Evolutionary conservation across 2,888 invertebrate genomes (phyloP).

Genomic region (Polyommatus icarus): DNA sequence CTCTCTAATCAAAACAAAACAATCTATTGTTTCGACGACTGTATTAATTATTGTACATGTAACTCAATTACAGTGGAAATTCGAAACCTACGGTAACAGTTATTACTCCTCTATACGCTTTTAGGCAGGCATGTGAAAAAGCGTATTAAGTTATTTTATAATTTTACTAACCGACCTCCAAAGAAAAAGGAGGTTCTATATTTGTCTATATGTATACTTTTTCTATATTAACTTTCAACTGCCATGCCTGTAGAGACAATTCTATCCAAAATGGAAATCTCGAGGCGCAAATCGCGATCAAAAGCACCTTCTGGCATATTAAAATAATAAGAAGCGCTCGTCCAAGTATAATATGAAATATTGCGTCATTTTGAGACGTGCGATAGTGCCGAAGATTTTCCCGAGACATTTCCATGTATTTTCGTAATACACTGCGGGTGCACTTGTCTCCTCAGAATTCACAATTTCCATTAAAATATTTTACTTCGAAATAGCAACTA

Average conservation of each 20-base stretch:
- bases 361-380: slow-evolving; percentile 18
- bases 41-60: background rate
- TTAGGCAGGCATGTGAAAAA: background rate
- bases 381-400: slow-evolving; percentile 13
- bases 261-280: background rate
- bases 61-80: background rate
- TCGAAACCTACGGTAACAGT: background rate
- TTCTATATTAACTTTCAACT: too few relatives aligned
- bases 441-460: slow-evolving; percentile 27
- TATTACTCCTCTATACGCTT: too few relatives aligned
- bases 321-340: background rate
- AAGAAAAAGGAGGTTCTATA: too few relatives aligned
- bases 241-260: background rate
- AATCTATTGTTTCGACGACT: background rate
- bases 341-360: slow-evolving; percentile 24
- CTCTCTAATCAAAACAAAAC: background rate
- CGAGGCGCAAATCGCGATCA: background rate
- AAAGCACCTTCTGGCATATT: background rate
- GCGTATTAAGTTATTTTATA: too few relatives aligned
- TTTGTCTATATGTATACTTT: too few relatives aligned
- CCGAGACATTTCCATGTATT: slow-evolving; percentile 15
- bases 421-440: slow-evolving; percentile 20
- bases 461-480: slow-evolving; percentile 30
- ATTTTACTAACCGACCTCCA: too few relatives aligned
- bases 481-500: slow-evolving; percentile 12